These are phyloP conservation scores for Homarus gammarus DNA, from an alignment of 2,888 invertebrate genomes.

Conservation along the genomic window DNA sequence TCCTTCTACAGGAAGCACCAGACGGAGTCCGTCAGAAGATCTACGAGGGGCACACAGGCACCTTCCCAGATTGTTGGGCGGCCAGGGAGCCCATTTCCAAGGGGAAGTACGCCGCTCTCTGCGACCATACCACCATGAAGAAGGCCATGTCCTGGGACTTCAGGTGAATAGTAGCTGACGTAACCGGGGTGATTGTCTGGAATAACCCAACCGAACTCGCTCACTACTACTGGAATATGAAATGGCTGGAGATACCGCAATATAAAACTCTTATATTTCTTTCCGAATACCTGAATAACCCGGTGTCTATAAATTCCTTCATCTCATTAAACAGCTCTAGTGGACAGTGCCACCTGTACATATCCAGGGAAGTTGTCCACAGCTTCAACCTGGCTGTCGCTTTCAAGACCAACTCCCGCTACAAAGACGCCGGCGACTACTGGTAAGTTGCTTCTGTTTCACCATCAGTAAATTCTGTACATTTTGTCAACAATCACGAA, in stretches of 20 bases:
- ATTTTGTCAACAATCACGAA: no score
- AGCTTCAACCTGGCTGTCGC: conserved; percentile 52
- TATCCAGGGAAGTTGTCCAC: conserved; percentile 39
- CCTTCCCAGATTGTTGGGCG: conserved; percentile 64
- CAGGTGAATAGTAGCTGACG: no score
- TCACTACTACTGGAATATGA: no score
- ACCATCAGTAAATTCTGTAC: no score
- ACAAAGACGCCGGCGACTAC: conserved; percentile 30
- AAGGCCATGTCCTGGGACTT: conserved; percentile 71
- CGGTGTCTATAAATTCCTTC: no score
- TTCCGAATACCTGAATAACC: no score
- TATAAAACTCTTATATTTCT: no score
- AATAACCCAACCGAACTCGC: no score
- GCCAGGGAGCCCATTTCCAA: conserved; percentile 35
- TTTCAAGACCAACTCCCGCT: conserved; percentile 54
- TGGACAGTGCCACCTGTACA: conserved; percentile 62
- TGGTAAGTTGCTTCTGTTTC: no score
- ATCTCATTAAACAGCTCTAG: conserved; percentile 55
- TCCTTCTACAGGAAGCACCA: conserved; percentile 42
- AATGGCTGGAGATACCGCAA: no score
- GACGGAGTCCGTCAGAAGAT: conserved; percentile 42
- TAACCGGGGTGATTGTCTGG: no score
- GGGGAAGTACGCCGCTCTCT: conserved; percentile 57
- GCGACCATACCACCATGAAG: conserved; percentile 68
- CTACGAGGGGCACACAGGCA: conserved; percentile 35